Evolutionary conservation across 2,113 vertebrate species (phyloP).

Genomic region (Morone chrysops): DNA sequence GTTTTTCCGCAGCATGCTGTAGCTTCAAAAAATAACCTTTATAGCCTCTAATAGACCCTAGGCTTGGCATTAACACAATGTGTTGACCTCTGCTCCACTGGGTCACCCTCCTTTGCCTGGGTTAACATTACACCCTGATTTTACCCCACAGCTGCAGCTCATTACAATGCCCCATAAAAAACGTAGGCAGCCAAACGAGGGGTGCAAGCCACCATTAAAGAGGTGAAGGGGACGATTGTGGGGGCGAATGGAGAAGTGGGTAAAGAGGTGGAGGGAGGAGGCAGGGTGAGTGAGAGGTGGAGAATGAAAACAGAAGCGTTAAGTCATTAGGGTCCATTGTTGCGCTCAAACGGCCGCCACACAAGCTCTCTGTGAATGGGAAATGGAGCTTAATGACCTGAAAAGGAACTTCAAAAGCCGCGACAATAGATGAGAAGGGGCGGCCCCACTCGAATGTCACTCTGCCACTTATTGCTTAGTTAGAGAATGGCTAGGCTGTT

Average conservation of each 20-base stretch:
- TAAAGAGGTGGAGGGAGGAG: conserved; percentile 63
- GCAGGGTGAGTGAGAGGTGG: conserved; percentile 72
- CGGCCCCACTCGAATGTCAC: conserved; percentile 81
- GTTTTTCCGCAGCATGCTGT: conserved; percentile 79
- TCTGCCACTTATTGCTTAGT: conserved; percentile 81
- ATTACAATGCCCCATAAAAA: conserved; percentile 89
- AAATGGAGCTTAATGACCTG: conserved; percentile 87
- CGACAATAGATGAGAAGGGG: conserved; percentile 81
- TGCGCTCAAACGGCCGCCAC: conserved; percentile 82
- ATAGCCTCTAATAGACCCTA: conserved; percentile 86
- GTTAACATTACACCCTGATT: conserved; percentile 87
- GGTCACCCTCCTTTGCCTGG: conserved; percentile 86
- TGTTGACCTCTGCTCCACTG: conserved; percentile 88
- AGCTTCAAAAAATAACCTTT: conserved; percentile 87
- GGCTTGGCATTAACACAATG: conserved; percentile 86
- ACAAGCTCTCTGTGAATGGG: conserved; percentile 84
- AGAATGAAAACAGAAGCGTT: conserved; percentile 87
- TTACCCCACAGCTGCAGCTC: conserved; percentile 94
- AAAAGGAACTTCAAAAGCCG: conserved; percentile 84
- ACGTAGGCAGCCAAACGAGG: conserved; percentile 75
- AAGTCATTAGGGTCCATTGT: conserved; percentile 86
- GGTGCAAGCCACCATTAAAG: conserved; percentile 77
- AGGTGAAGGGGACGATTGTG: conserved; percentile 73
- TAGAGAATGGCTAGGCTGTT: conserved; percentile 84
- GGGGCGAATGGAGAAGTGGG: conserved; percentile 71